phyloP scores from a whole-genome alignment of 2,888 invertebrate genomes.

The Muschampia plurimacula region DNA sequence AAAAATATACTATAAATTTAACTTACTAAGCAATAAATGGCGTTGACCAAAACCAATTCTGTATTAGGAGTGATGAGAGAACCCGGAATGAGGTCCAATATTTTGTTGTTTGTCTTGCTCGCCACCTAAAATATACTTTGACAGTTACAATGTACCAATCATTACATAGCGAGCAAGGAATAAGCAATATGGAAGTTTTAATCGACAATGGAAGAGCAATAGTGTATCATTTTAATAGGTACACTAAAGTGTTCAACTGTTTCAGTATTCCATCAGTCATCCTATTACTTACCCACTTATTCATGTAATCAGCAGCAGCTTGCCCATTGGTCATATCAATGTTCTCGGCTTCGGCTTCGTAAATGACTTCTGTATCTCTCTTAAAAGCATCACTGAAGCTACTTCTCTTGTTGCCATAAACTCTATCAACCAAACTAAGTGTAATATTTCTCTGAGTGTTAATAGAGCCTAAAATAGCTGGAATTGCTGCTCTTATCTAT shows the following conservation, averaged over 20 bases:
- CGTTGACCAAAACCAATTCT: slow-evolving; percentile 57
- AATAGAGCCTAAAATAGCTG: background rate
- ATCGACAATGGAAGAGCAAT: no score
- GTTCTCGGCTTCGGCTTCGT: slow-evolving; percentile 47
- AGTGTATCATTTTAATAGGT: no score
- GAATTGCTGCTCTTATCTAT: slow-evolving; percentile 11
- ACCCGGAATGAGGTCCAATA: slow-evolving; percentile 53
- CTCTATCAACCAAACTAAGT: slow-evolving; percentile 44
- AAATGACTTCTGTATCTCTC: slow-evolving; percentile 41
- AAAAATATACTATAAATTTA: background rate
- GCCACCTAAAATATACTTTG: slow-evolving; percentile 50
- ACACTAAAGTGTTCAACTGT: background rate
- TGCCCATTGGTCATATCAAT: slow-evolving; percentile 45
- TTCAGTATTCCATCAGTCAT: background rate
- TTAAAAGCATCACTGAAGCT: slow-evolving; percentile 43
- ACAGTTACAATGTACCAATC: background rate
- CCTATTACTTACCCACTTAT: slow-evolving; percentile 24
- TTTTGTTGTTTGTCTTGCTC: slow-evolving; percentile 55
- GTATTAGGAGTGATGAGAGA: slow-evolving; percentile 50
- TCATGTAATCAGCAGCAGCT: slow-evolving; percentile 18
- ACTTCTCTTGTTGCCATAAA: slow-evolving; percentile 44
- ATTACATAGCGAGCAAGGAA: background rate
- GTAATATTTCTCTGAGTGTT: slow-evolving; percentile 41
- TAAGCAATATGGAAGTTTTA: no score
- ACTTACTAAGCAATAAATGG: slow-evolving; percentile 57